Percentiles rank a stretch among this genome's conserved stretches.
These are phyloP conservation scores for Arremon brunneinucha DNA, from an alignment of 2,797 vertebrate species.

Conservation along the genomic window DNA sequence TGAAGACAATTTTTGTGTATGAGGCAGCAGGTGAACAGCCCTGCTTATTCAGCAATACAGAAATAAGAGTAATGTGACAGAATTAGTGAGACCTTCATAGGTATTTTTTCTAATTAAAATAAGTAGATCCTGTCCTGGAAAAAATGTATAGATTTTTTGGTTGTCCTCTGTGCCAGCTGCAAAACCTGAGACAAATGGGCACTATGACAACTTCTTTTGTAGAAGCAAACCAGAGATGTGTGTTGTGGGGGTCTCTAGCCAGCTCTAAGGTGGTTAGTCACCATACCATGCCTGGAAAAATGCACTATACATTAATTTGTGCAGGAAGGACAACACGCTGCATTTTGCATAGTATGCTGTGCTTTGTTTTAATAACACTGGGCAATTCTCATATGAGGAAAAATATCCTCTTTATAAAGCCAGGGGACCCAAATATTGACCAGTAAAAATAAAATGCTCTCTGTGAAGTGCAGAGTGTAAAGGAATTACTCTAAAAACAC, in stretches of 20 bases:
- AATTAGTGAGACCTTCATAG: neutral
- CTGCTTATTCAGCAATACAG: slow-evolving; percentile 1
- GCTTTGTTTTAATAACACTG: neutral
- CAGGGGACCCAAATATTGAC: neutral
- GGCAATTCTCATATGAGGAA: neutral
- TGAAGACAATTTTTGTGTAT: slow-evolving; percentile 5
- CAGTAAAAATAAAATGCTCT: neutral
- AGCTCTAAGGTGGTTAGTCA: neutral
- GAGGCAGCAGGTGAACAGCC: slow-evolving; percentile 10
- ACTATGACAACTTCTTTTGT: neutral
- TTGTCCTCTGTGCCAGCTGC: neutral
- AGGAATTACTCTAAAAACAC: neutral
- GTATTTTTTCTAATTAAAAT: neutral
- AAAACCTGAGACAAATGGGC: neutral
- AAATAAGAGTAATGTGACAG: neutral
- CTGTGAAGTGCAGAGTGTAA: accelerated
- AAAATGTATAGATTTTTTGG: neutral
- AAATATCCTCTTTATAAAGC: neutral
- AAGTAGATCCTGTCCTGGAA: neutral
- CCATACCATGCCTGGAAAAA: neutral
- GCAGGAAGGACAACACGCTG: neutral
- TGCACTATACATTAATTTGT: neutral
- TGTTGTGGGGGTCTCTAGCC: neutral
- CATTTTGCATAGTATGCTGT: neutral
- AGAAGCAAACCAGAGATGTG: neutral